Evolutionary conservation across 1,140 invertebrate genomes (phyloP).

Genomic region (Anastrepha obliqua): DNA sequence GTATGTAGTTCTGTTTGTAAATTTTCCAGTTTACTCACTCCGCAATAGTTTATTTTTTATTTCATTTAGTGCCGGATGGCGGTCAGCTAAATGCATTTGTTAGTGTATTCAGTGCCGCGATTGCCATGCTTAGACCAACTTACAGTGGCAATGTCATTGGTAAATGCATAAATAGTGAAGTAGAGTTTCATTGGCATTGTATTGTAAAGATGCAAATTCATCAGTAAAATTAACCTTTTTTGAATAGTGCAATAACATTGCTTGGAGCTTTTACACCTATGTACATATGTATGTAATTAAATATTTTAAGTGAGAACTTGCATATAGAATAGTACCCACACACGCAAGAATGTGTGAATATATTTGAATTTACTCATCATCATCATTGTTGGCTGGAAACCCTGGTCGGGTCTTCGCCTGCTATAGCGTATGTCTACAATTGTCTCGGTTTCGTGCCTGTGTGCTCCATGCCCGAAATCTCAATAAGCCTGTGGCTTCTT

Average conservation of each 20-base stretch:
- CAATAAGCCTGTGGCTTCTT: too few relatives aligned
- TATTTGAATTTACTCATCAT: too few relatives aligned
- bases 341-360: too few relatives aligned
- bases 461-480: too few relatives aligned
- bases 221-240: slow-evolving; percentile 30
- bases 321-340: too few relatives aligned
- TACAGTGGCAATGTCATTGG: slow-evolving; percentile 51
- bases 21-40: neutral
- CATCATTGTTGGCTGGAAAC: too few relatives aligned
- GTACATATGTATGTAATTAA: neutral
- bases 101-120: neutral
- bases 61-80: neutral
- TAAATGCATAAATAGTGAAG: slow-evolving; percentile 48
- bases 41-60: neutral
- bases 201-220: slow-evolving; percentile 33
- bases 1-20: neutral
- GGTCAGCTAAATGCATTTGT: neutral
- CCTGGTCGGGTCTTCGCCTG: too few relatives aligned
- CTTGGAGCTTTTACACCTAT: neutral
- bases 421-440: too few relatives aligned
- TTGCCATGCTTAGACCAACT: neutral
- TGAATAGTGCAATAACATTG: neutral
- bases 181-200: slow-evolving; percentile 38
- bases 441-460: too few relatives aligned
- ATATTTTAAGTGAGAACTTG: neutral